Percentiles rank a stretch among this genome's conserved stretches.
These are phyloP conservation scores for Oxygymnocypris stewartii DNA, from an alignment of 2,113 vertebrate species.

Conservation along the genomic window DNA sequence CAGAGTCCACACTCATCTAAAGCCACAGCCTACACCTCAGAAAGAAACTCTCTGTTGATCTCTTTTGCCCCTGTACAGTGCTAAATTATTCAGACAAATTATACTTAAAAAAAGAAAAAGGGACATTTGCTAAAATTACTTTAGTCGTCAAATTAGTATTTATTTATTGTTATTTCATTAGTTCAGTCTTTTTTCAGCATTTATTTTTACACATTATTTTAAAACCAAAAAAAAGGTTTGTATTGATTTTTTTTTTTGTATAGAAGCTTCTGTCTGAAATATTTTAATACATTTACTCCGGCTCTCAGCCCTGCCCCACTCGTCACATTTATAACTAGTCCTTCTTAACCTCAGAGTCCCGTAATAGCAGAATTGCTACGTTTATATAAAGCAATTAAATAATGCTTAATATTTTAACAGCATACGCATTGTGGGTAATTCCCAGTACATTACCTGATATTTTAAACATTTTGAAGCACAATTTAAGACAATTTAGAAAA, in stretches of 20 bases:
- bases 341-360: neutral
- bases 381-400: neutral
- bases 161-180: too few species aligned
- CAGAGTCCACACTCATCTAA: conserved; percentile 36
- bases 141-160: neutral
- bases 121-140: neutral
- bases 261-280: neutral
- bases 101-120: neutral
- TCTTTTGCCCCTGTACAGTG: neutral
- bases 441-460: too few species aligned
- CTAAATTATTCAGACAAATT: neutral
- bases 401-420: too few species aligned
- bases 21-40: conserved; percentile 17
- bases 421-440: too few species aligned
- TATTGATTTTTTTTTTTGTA: neutral
- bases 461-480: too few species aligned
- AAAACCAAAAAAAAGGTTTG: neutral
- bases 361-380: neutral
- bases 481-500: too few species aligned
- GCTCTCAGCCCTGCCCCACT: too few species aligned
- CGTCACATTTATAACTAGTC: neutral
- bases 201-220: too few species aligned
- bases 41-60: neutral
- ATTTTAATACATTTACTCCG: neutral
- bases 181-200: neutral